Percentiles rank a stretch among this genome's conserved stretches.
Conservation (phyloP, 2,888 invertebrate genomes). For the Troides aeacus region DNA sequence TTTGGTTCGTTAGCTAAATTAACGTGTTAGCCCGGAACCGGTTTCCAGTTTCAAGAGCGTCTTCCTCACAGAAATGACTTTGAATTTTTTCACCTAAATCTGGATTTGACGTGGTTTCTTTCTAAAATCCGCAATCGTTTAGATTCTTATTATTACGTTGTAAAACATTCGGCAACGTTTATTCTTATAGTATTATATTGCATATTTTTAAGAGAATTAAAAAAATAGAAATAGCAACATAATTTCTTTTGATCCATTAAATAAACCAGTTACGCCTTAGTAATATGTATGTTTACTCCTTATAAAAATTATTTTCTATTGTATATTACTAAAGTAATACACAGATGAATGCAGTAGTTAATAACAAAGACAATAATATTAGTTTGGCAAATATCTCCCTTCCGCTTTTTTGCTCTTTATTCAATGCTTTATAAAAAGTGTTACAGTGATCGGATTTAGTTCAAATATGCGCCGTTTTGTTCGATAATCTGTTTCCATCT, state of each 20-base stretch:
- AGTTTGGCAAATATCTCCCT: no score
- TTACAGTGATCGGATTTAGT: no score
- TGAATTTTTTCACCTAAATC: slow-evolving; percentile 19
- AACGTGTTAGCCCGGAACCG: slow-evolving; percentile 56
- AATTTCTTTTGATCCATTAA: no score
- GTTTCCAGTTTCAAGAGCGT: slow-evolving; percentile 37
- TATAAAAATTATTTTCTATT: background rate
- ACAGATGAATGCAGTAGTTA: no score
- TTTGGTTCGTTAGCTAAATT: slow-evolving; percentile 73
- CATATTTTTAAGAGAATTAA: background rate
- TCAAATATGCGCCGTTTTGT: no score
- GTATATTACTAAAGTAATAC: background rate
- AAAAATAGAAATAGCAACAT: background rate
- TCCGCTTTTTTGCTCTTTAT: no score
- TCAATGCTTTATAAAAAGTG: no score
- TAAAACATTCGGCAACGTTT: background rate
- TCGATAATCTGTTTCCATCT: no score
- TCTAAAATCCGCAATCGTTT: slow-evolving; percentile 10
- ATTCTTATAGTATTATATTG: background rate
- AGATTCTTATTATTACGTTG: background rate
- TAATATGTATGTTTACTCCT: background rate
- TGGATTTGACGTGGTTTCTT: slow-evolving; percentile 13
- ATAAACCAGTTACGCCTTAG: background rate
- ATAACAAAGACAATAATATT: no score
- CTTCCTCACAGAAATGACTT: slow-evolving; percentile 33